Evolutionary conservation across 23 tunicate genomes (phyloP), one percentile per base, ranked within the genome.

Genomic region (Aplidium turbinatum): DNA sequence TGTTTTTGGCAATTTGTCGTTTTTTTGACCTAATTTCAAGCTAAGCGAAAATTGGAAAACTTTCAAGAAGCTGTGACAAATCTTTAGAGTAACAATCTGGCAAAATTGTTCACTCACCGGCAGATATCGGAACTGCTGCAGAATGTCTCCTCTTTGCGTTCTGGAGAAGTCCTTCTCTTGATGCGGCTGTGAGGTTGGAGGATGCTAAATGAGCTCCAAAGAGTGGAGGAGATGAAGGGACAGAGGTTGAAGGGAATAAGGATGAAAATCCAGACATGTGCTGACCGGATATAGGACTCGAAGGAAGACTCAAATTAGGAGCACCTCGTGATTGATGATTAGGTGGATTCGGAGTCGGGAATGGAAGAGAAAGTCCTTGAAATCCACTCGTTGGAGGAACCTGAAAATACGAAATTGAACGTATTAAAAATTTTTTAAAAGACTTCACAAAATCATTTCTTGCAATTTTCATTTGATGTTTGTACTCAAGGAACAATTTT

Each of bases 181-280:
- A 64, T 45, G 62, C 73, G 48, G 47, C 50, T 25, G 67, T 5
- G 9, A 60, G 67, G 31, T n/a, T n/a, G 1, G 75, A 40, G 20
- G 35, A 42, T 31, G 45, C 39, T 47, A 75, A 38, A 20, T 61
- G 47, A 20, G 70, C 31, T 5, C 74, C 64, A 52, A 75, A 78
- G 57, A 55, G 81, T 0, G 89, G 89, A 30, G 89, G 89, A 23
- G 82, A 80, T n/a, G 85, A 84, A 2, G 94, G 72, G 51, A 87
- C 38, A 26, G 86, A 87, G 1, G 79, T 24, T 1, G 85, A 26
- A 13, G 82, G 72, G 25, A 38, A 29, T 5, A 38, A 5, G 6
- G 67, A 60, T 60, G n/a, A n/a, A 35, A 87, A 87, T 38, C 76
- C 86, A 20, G 67, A 32, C 22, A 80, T 13, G 32, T 80, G 77